Conservation (phyloP, 2,113 vertebrate genomes). For the Nanorana parkeri region DNA sequence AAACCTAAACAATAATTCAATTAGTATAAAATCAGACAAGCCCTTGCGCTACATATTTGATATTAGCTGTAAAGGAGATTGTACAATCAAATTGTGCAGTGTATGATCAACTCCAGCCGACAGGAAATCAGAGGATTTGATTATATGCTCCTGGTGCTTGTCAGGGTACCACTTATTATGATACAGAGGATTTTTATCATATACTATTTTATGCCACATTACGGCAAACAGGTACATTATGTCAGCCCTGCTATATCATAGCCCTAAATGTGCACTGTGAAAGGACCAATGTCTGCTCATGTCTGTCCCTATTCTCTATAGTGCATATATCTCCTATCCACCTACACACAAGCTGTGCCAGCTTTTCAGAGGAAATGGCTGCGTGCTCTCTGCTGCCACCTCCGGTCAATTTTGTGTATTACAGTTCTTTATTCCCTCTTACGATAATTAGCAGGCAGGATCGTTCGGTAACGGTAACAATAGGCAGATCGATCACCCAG, state of each 20-base stretch:
- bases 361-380: background rate
- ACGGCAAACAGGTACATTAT: background rate
- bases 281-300: background rate
- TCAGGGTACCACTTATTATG: background rate
- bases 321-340: background rate
- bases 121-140: no score
- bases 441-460: conserved; percentile 20
- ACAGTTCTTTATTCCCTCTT: background rate
- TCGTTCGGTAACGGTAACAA: background rate
- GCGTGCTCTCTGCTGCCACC: conserved; percentile 43
- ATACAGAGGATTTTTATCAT: no score
- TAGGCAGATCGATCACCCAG: background rate
- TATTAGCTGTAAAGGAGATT: no score
- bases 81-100: no score
- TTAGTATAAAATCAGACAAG: no score
- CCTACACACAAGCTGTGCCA: background rate
- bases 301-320: background rate
- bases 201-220: background rate
- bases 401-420: background rate
- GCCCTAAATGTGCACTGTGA: no score
- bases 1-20: no score
- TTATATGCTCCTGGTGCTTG: background rate
- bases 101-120: no score
- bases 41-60: no score
- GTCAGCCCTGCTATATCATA: background rate